Base-by-base conservation (phyloP, 2,113 vertebrate genomes). In the Apus apus region DNA sequence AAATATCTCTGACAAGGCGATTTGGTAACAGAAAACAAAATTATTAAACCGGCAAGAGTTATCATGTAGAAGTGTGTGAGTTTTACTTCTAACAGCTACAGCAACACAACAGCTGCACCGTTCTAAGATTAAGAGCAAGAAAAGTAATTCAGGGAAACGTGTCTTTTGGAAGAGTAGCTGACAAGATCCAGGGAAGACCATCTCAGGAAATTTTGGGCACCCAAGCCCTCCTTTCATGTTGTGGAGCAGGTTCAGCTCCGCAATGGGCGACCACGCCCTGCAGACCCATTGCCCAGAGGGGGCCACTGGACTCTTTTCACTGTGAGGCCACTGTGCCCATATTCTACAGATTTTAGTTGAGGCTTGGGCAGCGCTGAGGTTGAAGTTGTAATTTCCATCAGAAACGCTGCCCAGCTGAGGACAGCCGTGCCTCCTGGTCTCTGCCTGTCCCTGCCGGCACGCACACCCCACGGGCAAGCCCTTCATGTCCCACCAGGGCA, bases 391-490 rank as follows among this genome's bases (percentile, higher is more conserved):
- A 2, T 45, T 85, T 72, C 25, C 46, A 25, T 6, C 6, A 25
- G 16, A 48, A 26, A n/a, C 1, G 5, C 20, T 50, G 8, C 19
- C 27, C 27, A 30, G 1, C 8, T 46, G 70, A 48, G 27, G 26
- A 46, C 4, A 67, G 6, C 17, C 3, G 1, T 29, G 16, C 32
- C 43, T 62, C 9, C 46, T 3, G 9, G 5, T 30, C 22, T 34
- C 46, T 11, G n/a, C 21, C 53, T 30, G 65, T 22, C 18, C 46
- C 61, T 54, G 30, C 9, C 2, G 30, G 58, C 23, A 8, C 13
- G 6, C 0, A 0, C 7, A 20, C 2, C 6, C 23, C 0, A 0
- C 0, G 0, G 4, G 9, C 0, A 4, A 23, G 40, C 3, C 40
- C 50, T 45, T 43, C 22, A 1, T 4, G 9, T 56, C 58, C 27